phyloP scores from a whole-genome alignment of 2,888 invertebrate species.

The Helicoverpa assulta region DNA sequence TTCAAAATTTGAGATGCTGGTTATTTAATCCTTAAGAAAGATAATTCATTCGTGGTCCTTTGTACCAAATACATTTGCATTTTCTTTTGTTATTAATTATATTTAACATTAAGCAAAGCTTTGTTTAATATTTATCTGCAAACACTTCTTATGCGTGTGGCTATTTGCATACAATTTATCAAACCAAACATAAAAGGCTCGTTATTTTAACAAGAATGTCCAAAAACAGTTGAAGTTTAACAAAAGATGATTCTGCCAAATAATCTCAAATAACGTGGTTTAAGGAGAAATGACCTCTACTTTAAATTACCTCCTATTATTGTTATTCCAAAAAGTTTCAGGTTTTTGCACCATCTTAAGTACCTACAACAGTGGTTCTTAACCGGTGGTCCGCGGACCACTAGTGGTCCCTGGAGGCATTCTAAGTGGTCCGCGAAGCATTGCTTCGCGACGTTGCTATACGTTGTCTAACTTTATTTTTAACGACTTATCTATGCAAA shows the following conservation, averaged over 20 bases:
- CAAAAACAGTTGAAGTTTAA: slow-evolving; percentile 18
- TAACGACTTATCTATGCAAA: no score
- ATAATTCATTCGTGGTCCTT: neutral
- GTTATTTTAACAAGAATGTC: slow-evolving; percentile 4
- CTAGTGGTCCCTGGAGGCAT: no score
- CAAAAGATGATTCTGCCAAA: neutral
- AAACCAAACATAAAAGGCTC: neutral
- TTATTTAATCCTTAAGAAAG: neutral
- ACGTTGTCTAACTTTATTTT: no score
- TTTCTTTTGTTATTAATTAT: neutral
- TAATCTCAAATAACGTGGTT: slow-evolving; percentile 11
- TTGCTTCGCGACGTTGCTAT: no score
- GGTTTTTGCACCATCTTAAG: no score
- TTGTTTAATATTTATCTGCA: neutral
- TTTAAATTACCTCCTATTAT: no score
- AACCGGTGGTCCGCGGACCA: no score
- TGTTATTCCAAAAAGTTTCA: no score
- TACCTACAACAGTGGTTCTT: no score
- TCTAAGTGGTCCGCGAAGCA: no score
- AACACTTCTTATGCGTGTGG: neutral
- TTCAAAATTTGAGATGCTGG: neutral
- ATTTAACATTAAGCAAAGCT: neutral
- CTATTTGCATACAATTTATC: neutral
- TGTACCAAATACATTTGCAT: neutral
- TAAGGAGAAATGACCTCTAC: slow-evolving; percentile 9